Evolutionary conservation across 2,797 vertebrate genomes (phyloP).

Genomic region (Kryptopterus vitreolus): DNA sequence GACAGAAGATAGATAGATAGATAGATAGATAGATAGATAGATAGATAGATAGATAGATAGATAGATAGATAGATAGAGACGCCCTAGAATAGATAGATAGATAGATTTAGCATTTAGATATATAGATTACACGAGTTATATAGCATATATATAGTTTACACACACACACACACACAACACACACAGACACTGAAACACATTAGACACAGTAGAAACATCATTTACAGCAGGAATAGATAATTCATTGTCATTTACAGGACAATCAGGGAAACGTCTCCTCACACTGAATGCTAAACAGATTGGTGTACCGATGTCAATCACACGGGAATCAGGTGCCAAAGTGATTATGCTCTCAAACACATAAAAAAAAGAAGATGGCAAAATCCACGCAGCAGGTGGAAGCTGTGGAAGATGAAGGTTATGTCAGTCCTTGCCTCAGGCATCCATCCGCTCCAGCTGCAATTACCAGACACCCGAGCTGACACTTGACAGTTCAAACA

Average conservation of each 20-base stretch:
- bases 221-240: background rate
- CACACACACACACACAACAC: no score
- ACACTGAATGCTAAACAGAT: background rate
- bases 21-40: no score
- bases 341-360: background rate
- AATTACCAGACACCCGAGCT: slow-evolving; percentile 6
- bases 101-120: no score
- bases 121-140: no score
- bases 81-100: no score
- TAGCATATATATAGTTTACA: no score
- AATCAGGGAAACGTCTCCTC: background rate
- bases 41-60: no score
- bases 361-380: background rate
- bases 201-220: no score
- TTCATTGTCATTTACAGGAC: no score
- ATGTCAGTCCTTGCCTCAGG: slow-evolving; percentile 15
- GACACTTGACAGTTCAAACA: slow-evolving; percentile 33
- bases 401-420: slow-evolving; percentile 22
- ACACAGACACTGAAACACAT: no score
- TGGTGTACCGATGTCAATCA: background rate
- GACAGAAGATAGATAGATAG: no score
- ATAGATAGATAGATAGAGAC: no score
- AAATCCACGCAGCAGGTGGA: background rate
- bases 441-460: slow-evolving; percentile 11
- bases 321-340: background rate